Conservation (phyloP, 2,888 invertebrate genomes). For the Himalopsyche japonica region DNA sequence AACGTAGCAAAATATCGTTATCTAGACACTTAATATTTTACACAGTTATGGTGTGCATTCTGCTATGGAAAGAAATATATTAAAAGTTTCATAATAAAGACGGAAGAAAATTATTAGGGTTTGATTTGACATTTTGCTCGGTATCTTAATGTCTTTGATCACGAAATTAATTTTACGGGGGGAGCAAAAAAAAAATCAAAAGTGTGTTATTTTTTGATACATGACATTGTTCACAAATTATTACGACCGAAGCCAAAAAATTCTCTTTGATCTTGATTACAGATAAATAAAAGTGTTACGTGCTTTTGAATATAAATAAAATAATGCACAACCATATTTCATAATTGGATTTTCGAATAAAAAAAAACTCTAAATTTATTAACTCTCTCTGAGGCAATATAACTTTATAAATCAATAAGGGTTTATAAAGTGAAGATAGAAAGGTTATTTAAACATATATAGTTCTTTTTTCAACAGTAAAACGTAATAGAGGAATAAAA, state of each 20-base stretch:
- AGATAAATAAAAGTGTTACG: neutral
- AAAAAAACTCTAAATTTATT: too few species aligned
- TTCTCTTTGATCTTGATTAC: neutral
- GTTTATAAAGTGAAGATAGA: too few species aligned
- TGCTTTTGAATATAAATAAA: neutral
- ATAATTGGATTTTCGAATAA: too few species aligned
- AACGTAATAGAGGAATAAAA: too few species aligned
- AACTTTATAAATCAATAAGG: too few species aligned
- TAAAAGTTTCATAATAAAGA: neutral
- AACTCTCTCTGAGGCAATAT: too few species aligned
- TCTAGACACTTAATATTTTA: neutral
- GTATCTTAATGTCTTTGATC: slow-evolving; percentile 18
- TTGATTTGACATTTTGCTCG: neutral
- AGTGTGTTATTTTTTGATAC: slow-evolving; percentile 22
- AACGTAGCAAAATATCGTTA: neutral
- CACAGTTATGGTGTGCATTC: neutral
- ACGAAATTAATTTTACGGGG: slow-evolving; percentile 27
- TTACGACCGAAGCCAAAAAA: neutral
- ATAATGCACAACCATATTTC: neutral
- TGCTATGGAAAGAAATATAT: neutral
- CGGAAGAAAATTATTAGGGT: neutral
- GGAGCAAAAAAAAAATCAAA: slow-evolving; percentile 6
- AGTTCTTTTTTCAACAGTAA: too few species aligned
- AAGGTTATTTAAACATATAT: too few species aligned
- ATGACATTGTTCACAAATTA: slow-evolving; percentile 8